Evolutionary conservation across 2,113 vertebrate species (phyloP).

Genomic region (Oxygymnocypris stewartii): DNA sequence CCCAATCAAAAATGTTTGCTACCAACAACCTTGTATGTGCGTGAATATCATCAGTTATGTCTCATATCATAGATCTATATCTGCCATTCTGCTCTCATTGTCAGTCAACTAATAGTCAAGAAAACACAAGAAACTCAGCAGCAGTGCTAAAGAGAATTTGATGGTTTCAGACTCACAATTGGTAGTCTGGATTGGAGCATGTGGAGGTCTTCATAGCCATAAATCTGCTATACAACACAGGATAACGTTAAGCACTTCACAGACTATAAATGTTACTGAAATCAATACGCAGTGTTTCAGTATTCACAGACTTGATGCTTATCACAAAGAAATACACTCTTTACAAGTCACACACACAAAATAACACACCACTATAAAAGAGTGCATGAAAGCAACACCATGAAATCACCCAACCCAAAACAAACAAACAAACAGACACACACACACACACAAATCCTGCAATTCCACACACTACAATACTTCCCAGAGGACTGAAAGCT

Average conservation of each 20-base stretch:
- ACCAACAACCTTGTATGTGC: neutral
- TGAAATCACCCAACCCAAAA: rapidly evolving
- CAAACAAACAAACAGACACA: neutral
- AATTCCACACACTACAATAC: neutral
- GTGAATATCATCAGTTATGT: neutral
- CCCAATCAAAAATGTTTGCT: neutral
- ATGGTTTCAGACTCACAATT: slow-evolving; percentile 79
- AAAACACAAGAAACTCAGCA: neutral
- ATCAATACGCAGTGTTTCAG: neutral
- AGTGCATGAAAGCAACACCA: slow-evolving; percentile 2
- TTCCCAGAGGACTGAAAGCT: neutral
- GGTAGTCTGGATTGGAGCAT: slow-evolving; percentile 96
- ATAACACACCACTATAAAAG: neutral
- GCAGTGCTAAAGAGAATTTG: neutral
- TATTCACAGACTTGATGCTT: neutral
- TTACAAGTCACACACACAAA: neutral
- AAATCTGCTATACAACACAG: slow-evolving; percentile 82
- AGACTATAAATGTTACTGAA: neutral
- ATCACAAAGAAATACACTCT: neutral
- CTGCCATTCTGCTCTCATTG: neutral
- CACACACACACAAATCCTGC: neutral
- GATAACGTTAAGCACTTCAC: neutral
- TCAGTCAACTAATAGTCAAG: neutral
- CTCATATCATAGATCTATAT: neutral
- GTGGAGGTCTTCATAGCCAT: slow-evolving; percentile 96